These are phyloP conservation scores for Leucopsar rothschildi DNA, from an alignment of 2,113 vertebrate species.

Conservation along the genomic window DNA sequence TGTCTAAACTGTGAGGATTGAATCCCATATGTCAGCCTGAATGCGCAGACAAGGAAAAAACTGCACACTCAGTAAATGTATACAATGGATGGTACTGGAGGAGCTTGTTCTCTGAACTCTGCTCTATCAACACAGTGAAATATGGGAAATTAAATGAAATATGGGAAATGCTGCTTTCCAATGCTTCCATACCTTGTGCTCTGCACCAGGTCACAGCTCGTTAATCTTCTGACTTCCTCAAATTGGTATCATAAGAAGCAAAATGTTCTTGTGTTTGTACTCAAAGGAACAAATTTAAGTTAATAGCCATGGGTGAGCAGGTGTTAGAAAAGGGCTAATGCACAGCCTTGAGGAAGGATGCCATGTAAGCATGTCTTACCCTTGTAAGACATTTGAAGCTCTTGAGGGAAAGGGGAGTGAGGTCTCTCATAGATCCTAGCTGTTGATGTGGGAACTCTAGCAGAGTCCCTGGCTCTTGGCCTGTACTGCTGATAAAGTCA, in stretches of 20 bases:
- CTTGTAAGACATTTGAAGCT: not conserved
- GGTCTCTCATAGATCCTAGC: not conserved
- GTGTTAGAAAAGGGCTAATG: not conserved
- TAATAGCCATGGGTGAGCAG: not conserved
- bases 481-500: not conserved
- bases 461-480: not conserved
- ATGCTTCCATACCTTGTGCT: not conserved
- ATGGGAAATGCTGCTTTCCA: not conserved
- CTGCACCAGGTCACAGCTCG: not conserved
- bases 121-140: not conserved
- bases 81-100: not conserved
- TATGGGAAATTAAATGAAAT: not conserved
- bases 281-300: not conserved
- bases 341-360: not conserved
- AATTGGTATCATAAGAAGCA: not conserved
- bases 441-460: not conserved
- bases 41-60: not conserved
- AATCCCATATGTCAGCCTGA: not conserved
- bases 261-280: not conserved
- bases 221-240: not conserved
- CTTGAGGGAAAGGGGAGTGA: not conserved
- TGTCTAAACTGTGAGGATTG: not conserved
- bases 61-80: not conserved
- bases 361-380: not conserved
- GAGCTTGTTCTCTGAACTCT: not conserved